Percentiles rank a stretch among this genome's conserved stretches.
Evolutionary conservation across 2,113 vertebrate species (phyloP).

Genomic region (Canis aureus): DNA sequence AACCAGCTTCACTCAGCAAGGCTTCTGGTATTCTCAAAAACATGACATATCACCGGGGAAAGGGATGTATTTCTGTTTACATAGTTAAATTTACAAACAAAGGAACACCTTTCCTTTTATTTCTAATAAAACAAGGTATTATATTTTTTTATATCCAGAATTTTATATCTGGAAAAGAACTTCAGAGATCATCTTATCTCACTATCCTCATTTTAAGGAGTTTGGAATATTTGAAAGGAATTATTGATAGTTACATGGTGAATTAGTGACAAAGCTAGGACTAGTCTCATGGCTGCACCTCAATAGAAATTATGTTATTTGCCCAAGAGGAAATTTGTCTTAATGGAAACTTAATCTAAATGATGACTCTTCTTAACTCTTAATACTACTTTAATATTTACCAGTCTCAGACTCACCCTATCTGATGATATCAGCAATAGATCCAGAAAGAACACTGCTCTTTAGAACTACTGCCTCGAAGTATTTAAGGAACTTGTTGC

Average conservation of each 20-base stretch:
- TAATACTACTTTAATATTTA: neutral
- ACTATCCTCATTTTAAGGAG: neutral
- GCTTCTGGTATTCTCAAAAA: neutral
- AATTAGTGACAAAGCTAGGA: neutral
- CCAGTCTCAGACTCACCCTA: neutral
- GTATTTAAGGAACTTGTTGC: neutral
- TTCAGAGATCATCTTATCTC: neutral
- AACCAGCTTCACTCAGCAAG: neutral
- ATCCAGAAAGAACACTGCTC: neutral
- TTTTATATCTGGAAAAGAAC: neutral
- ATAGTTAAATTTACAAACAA: conserved; percentile 5
- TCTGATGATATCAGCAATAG: neutral
- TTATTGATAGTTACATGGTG: neutral
- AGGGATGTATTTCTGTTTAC: neutral
- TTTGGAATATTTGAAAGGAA: neutral
- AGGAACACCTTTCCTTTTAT: neutral
- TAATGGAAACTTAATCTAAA: neutral
- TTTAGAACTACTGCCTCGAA: neutral
- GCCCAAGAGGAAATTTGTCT: neutral
- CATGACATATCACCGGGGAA: neutral
- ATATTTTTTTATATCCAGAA: neutral
- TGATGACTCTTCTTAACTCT: neutral
- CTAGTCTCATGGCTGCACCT: neutral
- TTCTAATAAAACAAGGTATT: neutral
- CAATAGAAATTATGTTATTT: neutral